Evolutionary conservation across 2,113 vertebrate species (phyloP).

Genomic region (Kryptolebias marmoratus): DNA sequence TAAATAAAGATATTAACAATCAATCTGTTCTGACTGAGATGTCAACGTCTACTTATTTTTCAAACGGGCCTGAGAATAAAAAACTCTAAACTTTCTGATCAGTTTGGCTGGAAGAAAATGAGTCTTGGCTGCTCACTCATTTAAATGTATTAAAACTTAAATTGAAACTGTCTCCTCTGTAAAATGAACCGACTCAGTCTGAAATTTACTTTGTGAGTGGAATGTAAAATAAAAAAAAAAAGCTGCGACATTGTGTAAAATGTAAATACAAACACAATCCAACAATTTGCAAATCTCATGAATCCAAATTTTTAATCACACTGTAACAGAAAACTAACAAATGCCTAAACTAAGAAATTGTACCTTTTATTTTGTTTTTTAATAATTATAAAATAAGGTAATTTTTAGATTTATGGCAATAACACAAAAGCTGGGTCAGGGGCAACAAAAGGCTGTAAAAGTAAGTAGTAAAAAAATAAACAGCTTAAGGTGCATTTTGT

Average conservation of each 20-base stretch:
- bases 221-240: background rate
- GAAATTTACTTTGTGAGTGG: background rate
- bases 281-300: background rate
- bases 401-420: too few relatives aligned
- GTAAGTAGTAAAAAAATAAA: too few relatives aligned
- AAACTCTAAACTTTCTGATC: background rate
- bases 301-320: too few relatives aligned
- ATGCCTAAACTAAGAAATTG: too few relatives aligned
- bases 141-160: background rate
- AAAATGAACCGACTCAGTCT: background rate
- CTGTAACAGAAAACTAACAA: too few relatives aligned
- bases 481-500: too few relatives aligned
- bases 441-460: too few relatives aligned
- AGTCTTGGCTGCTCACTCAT: background rate
- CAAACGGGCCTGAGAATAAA: background rate
- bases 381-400: too few relatives aligned
- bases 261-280: background rate
- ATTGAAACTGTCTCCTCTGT: background rate
- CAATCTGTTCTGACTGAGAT: conserved; percentile 9
- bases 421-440: too few relatives aligned
- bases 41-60: background rate
- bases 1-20: conserved; percentile 10
- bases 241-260: too few relatives aligned
- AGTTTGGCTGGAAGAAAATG: background rate
- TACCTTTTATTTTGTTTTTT: too few relatives aligned